Conservation (phyloP, 2,113 vertebrate species). For the Hoplias malabaricus region DNA sequence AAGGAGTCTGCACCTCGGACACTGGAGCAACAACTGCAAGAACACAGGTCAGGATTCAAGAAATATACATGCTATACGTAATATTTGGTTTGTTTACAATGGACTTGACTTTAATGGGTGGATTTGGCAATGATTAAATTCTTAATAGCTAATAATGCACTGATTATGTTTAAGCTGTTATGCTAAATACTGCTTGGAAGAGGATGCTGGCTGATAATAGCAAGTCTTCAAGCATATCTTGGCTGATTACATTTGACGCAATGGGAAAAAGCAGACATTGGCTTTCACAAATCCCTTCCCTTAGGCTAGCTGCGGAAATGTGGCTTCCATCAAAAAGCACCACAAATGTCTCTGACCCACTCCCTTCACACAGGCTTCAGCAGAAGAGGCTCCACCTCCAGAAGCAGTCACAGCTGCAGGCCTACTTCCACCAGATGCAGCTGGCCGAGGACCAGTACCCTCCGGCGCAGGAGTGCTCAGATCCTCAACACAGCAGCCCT, state of each 20-base stretch:
- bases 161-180: no score
- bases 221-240: not conserved
- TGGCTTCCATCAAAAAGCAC: not conserved
- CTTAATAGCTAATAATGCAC: no score
- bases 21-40: slow-evolving; percentile 95
- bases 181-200: no score
- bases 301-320: not conserved
- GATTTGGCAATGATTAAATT: no score
- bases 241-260: not conserved
- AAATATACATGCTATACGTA: no score
- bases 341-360: not conserved
- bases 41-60: slow-evolving; percentile 82
- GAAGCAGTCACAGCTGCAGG: slow-evolving; percentile 91
- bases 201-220: no score
- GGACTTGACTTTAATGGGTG: no score
- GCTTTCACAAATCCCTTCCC: no score
- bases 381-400: slow-evolving; percentile 97
- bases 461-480: slow-evolving; percentile 57
- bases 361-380: slow-evolving; percentile 80
- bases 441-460: slow-evolving; percentile 84
- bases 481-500: slow-evolving; percentile 37
- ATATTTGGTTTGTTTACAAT: no score
- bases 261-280: no score
- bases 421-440: slow-evolving; percentile 97
- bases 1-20: slow-evolving; percentile 87